A percentile compares a stretch with the other conserved stretches of the same genome.
Conservation (phyloP, 2,888 invertebrate genomes). For the Hydriomena furcata region DNA sequence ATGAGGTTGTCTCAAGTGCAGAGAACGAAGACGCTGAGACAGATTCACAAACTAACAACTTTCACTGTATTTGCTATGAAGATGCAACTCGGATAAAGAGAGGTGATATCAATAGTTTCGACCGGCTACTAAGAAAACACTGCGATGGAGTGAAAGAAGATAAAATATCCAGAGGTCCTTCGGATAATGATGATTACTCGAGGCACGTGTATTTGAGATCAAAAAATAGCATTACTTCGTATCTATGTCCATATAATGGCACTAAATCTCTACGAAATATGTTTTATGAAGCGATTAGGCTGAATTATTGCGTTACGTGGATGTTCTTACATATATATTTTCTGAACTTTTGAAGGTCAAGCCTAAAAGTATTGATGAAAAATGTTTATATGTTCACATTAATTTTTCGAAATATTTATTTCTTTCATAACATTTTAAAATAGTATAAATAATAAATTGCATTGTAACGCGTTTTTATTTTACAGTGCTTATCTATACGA, state of each 20-base stretch:
- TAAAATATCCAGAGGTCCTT: constrained; percentile 3
- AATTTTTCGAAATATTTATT: constrained; percentile 1
- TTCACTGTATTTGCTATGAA: constrained; percentile 40
- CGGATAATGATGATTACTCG: constrained; percentile 1
- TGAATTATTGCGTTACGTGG: constrained; percentile 20
- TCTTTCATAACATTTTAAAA: not conserved
- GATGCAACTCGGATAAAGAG: constrained; percentile 44
- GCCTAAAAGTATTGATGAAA: constrained; percentile 6
- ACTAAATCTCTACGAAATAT: constrained; percentile 21
- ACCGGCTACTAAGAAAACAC: constrained; percentile 1
- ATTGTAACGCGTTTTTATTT: constrained; percentile 1
- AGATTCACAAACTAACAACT: constrained; percentile 6
- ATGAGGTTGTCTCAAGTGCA: constrained; percentile 8
- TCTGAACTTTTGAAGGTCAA: constrained; percentile 14
- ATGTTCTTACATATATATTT: constrained; percentile 16
- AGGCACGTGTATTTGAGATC: constrained; percentile 12
- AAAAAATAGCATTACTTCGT: constrained; percentile 19
- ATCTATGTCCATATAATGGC: constrained; percentile 36
- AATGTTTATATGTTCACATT: not conserved
- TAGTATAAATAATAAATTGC: not conserved
- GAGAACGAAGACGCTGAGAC: not conserved
- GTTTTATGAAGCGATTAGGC: constrained; percentile 21
- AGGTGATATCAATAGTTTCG: constrained; percentile 23
- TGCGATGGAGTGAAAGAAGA: constrained; percentile 4
- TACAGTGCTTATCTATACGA: constrained; percentile 15